These are phyloP conservation scores for Cheilosia vulpina DNA, from an alignment of 2,888 invertebrate species.

Conservation along the genomic window DNA sequence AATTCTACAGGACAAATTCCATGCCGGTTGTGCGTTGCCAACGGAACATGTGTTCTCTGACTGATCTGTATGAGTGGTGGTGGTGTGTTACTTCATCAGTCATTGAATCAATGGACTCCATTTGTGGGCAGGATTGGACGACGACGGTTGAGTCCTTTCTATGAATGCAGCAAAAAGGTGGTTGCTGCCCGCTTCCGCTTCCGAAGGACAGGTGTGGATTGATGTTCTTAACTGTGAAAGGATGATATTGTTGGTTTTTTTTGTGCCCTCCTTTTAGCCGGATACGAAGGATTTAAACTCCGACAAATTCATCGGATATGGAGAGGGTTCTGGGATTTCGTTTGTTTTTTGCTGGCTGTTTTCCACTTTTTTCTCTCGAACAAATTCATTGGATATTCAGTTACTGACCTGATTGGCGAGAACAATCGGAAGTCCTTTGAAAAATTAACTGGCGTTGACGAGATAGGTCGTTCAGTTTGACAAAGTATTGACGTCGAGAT, in stretches of 20 bases:
- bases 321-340: conserved; percentile 1
- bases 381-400: conserved; percentile 44
- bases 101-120: conserved; percentile 49
- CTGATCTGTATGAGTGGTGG: not conserved
- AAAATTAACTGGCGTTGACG: conserved; percentile 23
- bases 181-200: conserved; percentile 11
- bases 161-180: conserved; percentile 38
- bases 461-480: conserved; percentile 36
- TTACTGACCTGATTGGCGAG: conserved; percentile 41
- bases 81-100: conserved; percentile 52
- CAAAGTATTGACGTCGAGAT: conserved; percentile 54
- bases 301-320: conserved; percentile 39
- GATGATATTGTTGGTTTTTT: not conserved
- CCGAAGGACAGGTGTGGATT: conserved; percentile 48
- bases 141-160: conserved; percentile 39
- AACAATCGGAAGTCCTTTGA: conserved; percentile 60
- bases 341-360: not conserved
- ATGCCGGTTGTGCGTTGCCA: conserved; percentile 19
- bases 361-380: conserved; percentile 2
- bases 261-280: not conserved
- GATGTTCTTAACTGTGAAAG: conserved; percentile 19
- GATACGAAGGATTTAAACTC: conserved; percentile 44
- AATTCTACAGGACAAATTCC: conserved; percentile 36
- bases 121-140: conserved; percentile 12
- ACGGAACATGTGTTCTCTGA: conserved; percentile 1